Percentiles rank a stretch among this genome's conserved stretches.
Conservation (phyloP, 1,140 invertebrate species). For the Bombus waltoni region DNA sequence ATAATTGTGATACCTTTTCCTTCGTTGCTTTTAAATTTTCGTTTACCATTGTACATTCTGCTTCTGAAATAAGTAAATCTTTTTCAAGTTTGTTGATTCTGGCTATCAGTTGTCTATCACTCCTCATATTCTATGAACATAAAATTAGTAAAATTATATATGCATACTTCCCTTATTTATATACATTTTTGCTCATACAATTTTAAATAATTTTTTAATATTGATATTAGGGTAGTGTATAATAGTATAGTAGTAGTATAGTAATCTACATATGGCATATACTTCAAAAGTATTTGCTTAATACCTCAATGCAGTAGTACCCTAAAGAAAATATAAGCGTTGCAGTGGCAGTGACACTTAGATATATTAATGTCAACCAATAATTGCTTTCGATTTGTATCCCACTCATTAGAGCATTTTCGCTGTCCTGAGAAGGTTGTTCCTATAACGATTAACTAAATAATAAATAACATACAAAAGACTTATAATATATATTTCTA, state of each 20-base stretch:
- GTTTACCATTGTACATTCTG: constrained; percentile 87
- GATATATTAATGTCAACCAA: constrained; percentile 76
- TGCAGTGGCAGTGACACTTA: constrained; percentile 86
- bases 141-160: constrained; percentile 39
- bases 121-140: constrained; percentile 83
- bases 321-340: constrained; percentile 89
- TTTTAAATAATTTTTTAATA: constrained; percentile 1
- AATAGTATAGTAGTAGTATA: no score
- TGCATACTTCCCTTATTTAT: neutral
- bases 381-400: constrained; percentile 68
- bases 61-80: constrained; percentile 80
- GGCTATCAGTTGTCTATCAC: constrained; percentile 84
- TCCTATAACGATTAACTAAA: constrained; percentile 51
- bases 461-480: neutral
- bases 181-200: neutral
- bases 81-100: constrained; percentile 86
- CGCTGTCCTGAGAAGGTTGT: constrained; percentile 56
- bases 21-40: constrained; percentile 86
- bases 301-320: constrained; percentile 88
- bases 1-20: constrained; percentile 82
- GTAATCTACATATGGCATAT: no score
- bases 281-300: no score
- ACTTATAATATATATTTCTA: neutral
- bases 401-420: constrained; percentile 58
- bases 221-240: neutral